phyloP scores from a whole-genome alignment of 2,797 vertebrate genomes.

The Eptatretus atami region DNA sequence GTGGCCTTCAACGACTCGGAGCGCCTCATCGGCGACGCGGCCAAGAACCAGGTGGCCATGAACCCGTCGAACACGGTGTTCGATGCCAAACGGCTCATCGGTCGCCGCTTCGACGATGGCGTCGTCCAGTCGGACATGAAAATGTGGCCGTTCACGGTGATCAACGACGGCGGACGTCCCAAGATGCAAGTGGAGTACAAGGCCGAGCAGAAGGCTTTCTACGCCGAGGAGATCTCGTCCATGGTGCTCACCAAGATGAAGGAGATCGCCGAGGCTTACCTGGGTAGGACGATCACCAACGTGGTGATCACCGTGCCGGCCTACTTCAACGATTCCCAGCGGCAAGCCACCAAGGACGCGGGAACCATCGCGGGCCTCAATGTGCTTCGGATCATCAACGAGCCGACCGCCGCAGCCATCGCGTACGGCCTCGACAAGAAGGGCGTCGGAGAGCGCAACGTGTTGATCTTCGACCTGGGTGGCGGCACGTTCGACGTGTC shows the following conservation, averaged over 20 bases:
- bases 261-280: conserved; percentile 12
- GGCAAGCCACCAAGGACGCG: too few relatives aligned
- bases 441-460: conserved; percentile 8
- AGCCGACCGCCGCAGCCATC: conserved; percentile 16
- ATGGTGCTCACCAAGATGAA: conserved; percentile 29
- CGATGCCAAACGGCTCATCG: conserved; percentile 24
- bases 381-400: conserved; percentile 15
- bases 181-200: conserved; percentile 59
- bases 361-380: not conserved
- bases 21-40: too few relatives aligned
- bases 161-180: conserved; percentile 37
- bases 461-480: conserved; percentile 9
- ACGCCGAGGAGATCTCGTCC: conserved; percentile 47
- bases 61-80: conserved; percentile 10
- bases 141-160: conserved; percentile 52
- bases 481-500: too few relatives aligned
- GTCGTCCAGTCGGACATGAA: conserved; percentile 67
- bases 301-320: conserved; percentile 12
- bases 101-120: conserved; percentile 36
- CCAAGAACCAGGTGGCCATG: too few relatives aligned
- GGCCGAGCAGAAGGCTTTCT: conserved; percentile 41
- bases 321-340: too few relatives aligned
- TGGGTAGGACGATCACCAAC: conserved; percentile 13
- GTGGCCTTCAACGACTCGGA: too few relatives aligned
- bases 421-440: conserved; percentile 7